Evolutionary conservation across 1,140 invertebrate genomes (phyloP), one percentile per base, ranked within the genome.

Genomic region (Charaxes varanes): DNA sequence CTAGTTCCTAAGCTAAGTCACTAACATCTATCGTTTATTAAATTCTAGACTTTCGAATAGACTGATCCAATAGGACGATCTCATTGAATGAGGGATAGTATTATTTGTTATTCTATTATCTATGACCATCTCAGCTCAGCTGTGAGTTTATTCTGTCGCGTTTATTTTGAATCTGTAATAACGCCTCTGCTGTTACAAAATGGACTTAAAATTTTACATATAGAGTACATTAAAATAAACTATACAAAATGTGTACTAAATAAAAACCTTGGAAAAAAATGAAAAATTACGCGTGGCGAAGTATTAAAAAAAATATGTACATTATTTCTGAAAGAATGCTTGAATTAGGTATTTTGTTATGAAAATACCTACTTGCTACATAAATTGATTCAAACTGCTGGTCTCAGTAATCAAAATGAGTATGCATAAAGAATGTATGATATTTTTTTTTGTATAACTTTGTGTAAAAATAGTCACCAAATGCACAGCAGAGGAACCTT

Each of bases 41-140:
- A 28, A 19, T 28, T 28, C 18, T 35, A 30, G 18, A 36, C 28
- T 36, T 43, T 48, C 36, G 38, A 33, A 69, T 62, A 62, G 66
- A 66, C 62, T 66, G 62, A 63, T 34, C 38, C 32, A 28, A 14
- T 48, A 15, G 23, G 33, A 41, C 40, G 44, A 56, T 57, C 60
- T 66, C 60, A 63, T 66, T 12, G 21, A 48, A 57, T 60, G 57
- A 62, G 54, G 28, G 22, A 31, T 31, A 31, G 28, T 31, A 31
- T 17, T 31, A 31, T 31, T 17, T 31, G 8, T 31, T 31, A 17
- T 17, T 31, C 18, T 31, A 31, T 17, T 31, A 14, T 26, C 3
- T 31, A 31, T 31, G 16, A 3, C 18, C 11, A 10, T 18, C 28
- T 31, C 28, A 16, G 28, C 28, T 10, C 28, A 31, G 28, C 28